Base-by-base conservation (phyloP, 2,888 invertebrate genomes). In the Spisula subtruncata region DNA sequence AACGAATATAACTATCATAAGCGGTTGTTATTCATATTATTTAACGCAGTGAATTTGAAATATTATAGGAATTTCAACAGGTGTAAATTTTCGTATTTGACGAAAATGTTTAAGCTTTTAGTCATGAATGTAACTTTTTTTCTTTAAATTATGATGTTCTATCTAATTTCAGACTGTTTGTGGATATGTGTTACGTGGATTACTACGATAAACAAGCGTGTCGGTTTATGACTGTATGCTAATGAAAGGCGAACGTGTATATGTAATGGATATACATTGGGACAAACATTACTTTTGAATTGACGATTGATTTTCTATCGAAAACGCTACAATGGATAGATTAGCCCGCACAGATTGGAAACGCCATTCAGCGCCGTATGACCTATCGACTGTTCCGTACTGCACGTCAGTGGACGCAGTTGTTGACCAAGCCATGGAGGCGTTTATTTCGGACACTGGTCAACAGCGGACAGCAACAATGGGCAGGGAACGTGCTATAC, bases 301-400 rank as follows among this genome's bases (percentile, higher is more conserved):
- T 32, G 81, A 29, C 60, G 71, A 86, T 90, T 85, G 85, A 89
- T 89, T 92, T 89, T 71, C 75, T 35, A 82, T 87, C 85, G 82
- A 89, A 90, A 86, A 48, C 54, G 29, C 35, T 56, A 90, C 86
- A 85, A 91, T 91, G 91, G 89, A 92, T 79, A 91, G 90, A 89
- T 88, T 91, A 80, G 89, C 88, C 6, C 92, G 92, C 46, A 71
- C 79, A 86, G 92, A 92, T 89, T 92, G 92, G 92, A 92, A 92
- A 81, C 32, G 92, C 41, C 92, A 90, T 75, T 92, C 92, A 25
- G 90, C 90, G 32, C 92, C 92, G 0, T 91, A 92, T 66, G 92
- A 92, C 71, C 84, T 89, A 51, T 75, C 86, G 8, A 87, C 80
- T 80, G 46, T 87, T 20, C 82, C 86, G 48, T 85, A 87, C 51